phyloP scores from a whole-genome alignment of 2,888 invertebrate genomes.

The Amblyjoppa fuscipennis region DNA sequence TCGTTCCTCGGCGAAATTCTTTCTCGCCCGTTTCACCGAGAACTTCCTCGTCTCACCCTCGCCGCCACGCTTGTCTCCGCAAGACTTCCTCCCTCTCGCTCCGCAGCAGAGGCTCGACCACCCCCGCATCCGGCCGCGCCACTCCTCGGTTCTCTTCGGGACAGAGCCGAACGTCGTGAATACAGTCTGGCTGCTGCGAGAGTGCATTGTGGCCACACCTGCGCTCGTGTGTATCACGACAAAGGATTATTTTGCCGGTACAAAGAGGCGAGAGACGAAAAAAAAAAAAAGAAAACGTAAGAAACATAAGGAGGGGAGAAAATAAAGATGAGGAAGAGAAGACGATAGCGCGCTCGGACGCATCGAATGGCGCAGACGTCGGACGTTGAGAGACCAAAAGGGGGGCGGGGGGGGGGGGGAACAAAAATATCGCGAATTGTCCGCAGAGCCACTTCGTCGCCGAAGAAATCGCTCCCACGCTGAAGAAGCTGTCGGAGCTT shows the following conservation, averaged over 20 bases:
- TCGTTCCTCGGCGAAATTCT: slow-evolving; percentile 41
- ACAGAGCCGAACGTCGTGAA: slow-evolving; percentile 67
- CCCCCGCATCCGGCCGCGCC: slow-evolving; percentile 73
- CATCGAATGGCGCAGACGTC: slow-evolving; percentile 23
- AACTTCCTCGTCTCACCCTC: background rate
- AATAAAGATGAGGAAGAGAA: slow-evolving; percentile 24
- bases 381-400: background rate
- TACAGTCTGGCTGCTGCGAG: slow-evolving; percentile 74
- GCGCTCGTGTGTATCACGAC: slow-evolving; percentile 69
- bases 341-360: slow-evolving; percentile 24
- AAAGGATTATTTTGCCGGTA: slow-evolving; percentile 64
- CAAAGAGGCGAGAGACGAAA: slow-evolving; percentile 48
- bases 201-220: slow-evolving; percentile 78
- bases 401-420: background rate
- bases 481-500: background rate
- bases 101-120: slow-evolving; percentile 56
- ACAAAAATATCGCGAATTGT: background rate
- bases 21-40: slow-evolving; percentile 25
- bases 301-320: background rate
- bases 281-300: slow-evolving; percentile 42
- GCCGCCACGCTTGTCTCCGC: slow-evolving; percentile 6
- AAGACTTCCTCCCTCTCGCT: slow-evolving; percentile 48
- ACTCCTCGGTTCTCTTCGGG: slow-evolving; percentile 32
- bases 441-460: background rate
- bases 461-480: slow-evolving; percentile 49